Evolutionary conservation across 2,797 vertebrate species (phyloP).

Genomic region (Megalops cyprinoides): DNA sequence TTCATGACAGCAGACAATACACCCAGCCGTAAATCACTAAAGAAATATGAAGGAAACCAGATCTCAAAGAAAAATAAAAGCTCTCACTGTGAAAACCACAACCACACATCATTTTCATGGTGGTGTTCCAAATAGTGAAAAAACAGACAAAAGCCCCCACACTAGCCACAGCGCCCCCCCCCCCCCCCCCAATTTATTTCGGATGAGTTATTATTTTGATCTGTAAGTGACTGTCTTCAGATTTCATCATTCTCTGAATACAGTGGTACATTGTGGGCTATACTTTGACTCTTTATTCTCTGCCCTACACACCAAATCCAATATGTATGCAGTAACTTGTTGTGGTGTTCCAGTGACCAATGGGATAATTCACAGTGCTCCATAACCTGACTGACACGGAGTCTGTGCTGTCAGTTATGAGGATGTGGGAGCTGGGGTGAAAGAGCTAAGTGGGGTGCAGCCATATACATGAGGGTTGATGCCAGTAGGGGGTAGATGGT

Average conservation of each 20-base stretch:
- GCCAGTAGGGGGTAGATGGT: no score
- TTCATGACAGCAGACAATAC: background rate
- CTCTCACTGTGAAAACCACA: background rate
- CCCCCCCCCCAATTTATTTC: background rate
- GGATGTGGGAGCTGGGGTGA: no score
- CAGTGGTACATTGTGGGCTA: constrained; percentile 5
- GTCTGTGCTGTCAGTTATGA: no score
- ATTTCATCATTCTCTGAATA: background rate
- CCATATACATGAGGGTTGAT: no score
- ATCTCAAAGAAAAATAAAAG: background rate
- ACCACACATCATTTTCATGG: background rate
- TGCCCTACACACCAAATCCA: background rate
- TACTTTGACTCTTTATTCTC: constrained; percentile 1
- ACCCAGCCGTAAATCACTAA: background rate
- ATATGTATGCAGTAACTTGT: background rate
- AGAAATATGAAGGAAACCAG: background rate
- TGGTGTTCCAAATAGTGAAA: background rate
- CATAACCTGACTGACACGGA: no score
- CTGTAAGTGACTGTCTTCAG: background rate
- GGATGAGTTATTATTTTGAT: background rate
- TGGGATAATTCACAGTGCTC: no score
- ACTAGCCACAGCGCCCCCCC: background rate
- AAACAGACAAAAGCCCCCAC: no score
- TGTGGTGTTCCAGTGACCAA: no score
- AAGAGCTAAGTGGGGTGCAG: no score